Percentiles rank a stretch among this genome's conserved stretches.
These are phyloP conservation scores for Pelobates fuscus DNA, from an alignment of 2,113 vertebrate genomes.

Conservation along the genomic window DNA sequence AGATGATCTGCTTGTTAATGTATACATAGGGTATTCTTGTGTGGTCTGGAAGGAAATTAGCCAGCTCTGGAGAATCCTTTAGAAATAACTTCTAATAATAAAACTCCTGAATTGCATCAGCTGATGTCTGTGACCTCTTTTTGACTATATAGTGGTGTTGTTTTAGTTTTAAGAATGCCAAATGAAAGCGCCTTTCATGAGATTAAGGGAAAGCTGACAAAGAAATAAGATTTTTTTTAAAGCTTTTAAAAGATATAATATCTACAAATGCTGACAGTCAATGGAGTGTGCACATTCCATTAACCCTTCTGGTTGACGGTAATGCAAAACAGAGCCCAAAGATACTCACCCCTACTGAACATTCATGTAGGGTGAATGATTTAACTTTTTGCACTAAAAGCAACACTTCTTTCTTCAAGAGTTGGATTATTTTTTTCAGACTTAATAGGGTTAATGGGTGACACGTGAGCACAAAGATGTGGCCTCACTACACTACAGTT, in stretches of 20 bases:
- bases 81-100: slow-evolving; percentile 45
- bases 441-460: no score
- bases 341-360: no score
- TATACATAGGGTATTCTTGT: slow-evolving; percentile 39
- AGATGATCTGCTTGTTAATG: slow-evolving; percentile 19
- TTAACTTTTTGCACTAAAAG: no score
- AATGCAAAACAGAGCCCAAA: no score
- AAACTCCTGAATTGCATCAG: slow-evolving; percentile 35
- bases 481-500: no score
- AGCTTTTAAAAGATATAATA: background rate
- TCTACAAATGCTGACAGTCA: background rate
- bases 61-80: slow-evolving; percentile 37
- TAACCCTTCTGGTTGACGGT: no score
- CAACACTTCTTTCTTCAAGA: no score
- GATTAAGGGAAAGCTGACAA: slow-evolving; percentile 27
- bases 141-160: slow-evolving; percentile 39
- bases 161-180: slow-evolving; percentile 47
- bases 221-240: slow-evolving; percentile 14
- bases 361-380: no score
- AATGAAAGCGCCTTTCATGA: slow-evolving; percentile 17
- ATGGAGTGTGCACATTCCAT: background rate
- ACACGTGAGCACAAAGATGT: no score
- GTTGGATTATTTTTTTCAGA: no score
- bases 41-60: slow-evolving; percentile 48
- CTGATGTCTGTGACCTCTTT: slow-evolving; percentile 47